Evolutionary conservation across 1,140 invertebrate species (phyloP).

Genomic region (Melitaea cinxia): DNA sequence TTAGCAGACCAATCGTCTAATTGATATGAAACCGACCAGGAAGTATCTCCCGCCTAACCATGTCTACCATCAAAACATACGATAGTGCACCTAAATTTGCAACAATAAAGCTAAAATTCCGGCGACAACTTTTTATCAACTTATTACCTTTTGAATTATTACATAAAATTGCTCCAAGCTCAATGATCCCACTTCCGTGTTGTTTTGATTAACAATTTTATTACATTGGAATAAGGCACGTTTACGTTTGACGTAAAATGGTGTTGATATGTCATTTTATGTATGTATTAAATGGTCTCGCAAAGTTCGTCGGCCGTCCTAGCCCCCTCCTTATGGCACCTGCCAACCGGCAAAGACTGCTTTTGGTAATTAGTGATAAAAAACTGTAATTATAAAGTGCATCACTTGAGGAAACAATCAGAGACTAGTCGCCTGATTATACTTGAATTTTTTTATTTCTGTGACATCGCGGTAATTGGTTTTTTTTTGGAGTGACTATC

Average conservation of each 20-base stretch:
- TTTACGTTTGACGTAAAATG: constrained; percentile 32
- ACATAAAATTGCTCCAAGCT: constrained; percentile 69
- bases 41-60: constrained; percentile 59
- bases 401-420: constrained; percentile 46
- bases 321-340: constrained; percentile 61
- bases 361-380: constrained; percentile 77
- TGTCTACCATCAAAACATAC: constrained; percentile 15
- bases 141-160: constrained; percentile 49
- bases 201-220: constrained; percentile 42
- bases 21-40: constrained; percentile 75
- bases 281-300: constrained; percentile 38
- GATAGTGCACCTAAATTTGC: constrained; percentile 19
- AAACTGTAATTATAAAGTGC: constrained; percentile 52
- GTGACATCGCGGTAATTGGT: constrained; percentile 26
- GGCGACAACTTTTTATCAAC: constrained; percentile 5
- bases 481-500: constrained; percentile 6
- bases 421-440: constrained; percentile 23
- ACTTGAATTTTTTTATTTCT: constrained; percentile 17
- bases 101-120: constrained; percentile 35
- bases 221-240: constrained; percentile 37
- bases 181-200: constrained; percentile 74
- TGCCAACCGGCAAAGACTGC: constrained; percentile 54
- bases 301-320: constrained; percentile 76
- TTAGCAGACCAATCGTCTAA: constrained; percentile 71
- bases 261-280: constrained; percentile 43